Conservation (phyloP, 2,797 vertebrate genomes). For the Eidolon dupreanum region DNA sequence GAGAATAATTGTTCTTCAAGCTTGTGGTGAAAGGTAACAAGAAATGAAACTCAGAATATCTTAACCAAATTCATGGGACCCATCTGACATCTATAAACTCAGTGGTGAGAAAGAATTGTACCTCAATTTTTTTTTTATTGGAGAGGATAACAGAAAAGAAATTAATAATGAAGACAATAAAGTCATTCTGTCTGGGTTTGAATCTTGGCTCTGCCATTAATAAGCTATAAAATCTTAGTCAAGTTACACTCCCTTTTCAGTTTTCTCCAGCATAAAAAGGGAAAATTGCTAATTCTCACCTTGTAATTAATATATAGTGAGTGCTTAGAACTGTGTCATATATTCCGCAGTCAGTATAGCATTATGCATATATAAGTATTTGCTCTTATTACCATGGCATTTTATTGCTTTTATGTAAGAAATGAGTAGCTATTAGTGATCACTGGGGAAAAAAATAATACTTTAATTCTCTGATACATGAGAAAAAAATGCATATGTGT, state of each 20-base stretch:
- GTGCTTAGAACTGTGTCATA: not conserved
- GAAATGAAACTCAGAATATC: not conserved
- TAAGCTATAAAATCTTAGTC: not conserved
- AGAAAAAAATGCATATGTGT: not conserved
- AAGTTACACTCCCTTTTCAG: not conserved
- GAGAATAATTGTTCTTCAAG: not conserved
- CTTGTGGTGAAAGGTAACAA: not conserved
- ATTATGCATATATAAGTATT: not conserved
- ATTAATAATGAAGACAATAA: not conserved
- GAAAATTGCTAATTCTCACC: not conserved
- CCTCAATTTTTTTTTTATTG: not conserved
- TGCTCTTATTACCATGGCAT: not conserved
- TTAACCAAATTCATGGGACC: not conserved
- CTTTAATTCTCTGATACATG: not conserved
- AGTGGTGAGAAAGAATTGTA: not conserved
- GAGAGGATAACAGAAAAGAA: not conserved
- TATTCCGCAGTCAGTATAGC: not conserved
- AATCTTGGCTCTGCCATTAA: not conserved
- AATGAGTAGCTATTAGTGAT: not conserved
- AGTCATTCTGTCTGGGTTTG: not conserved
- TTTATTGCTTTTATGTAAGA: not conserved
- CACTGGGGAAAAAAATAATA: not conserved
- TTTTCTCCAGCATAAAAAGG: not conserved
- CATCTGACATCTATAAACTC: not conserved
- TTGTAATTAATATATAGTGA: not conserved